Conservation (phyloP, 2,888 invertebrate species). For the Drosophila limbata region DNA sequence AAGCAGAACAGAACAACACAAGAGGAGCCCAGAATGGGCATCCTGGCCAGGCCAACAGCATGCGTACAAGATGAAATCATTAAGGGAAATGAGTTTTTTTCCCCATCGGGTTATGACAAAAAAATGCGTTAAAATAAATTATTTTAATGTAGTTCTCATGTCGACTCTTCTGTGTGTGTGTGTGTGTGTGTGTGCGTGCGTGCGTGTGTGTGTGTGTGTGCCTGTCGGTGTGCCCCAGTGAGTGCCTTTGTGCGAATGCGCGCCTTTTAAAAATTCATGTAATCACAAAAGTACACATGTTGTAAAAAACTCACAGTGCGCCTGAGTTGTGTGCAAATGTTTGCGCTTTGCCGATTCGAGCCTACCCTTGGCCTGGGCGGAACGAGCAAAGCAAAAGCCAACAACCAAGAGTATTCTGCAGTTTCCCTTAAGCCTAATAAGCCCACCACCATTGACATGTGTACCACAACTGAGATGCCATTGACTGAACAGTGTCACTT, state of each 20-base stretch:
- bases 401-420: slow-evolving; percentile 20
- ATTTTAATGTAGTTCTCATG: slow-evolving; percentile 85
- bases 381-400: slow-evolving; percentile 8
- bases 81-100: slow-evolving; percentile 81
- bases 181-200: slow-evolving; percentile 21
- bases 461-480: slow-evolving; percentile 49
- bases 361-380: slow-evolving; percentile 5
- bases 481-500: slow-evolving; percentile 26
- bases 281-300: slow-evolving; percentile 81
- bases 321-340: slow-evolving; percentile 72
- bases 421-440: slow-evolving; percentile 59
- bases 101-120: slow-evolving; percentile 81
- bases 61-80: slow-evolving; percentile 79
- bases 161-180: slow-evolving; percentile 42
- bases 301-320: slow-evolving; percentile 64
- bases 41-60: slow-evolving; percentile 48
- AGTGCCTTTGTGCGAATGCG: slow-evolving; percentile 53
- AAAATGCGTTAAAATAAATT: slow-evolving; percentile 83
- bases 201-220: slow-evolving; percentile 32
- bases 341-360: slow-evolving; percentile 20
- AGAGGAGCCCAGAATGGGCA: slow-evolving; percentile 18
- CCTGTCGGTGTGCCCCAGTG: slow-evolving; percentile 18
- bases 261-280: slow-evolving; percentile 80
- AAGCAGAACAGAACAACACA: slow-evolving; percentile 18
- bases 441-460: slow-evolving; percentile 44